Evolutionary conservation across 2,113 vertebrate species (phyloP).

Genomic region (Elephas maximus): DNA sequence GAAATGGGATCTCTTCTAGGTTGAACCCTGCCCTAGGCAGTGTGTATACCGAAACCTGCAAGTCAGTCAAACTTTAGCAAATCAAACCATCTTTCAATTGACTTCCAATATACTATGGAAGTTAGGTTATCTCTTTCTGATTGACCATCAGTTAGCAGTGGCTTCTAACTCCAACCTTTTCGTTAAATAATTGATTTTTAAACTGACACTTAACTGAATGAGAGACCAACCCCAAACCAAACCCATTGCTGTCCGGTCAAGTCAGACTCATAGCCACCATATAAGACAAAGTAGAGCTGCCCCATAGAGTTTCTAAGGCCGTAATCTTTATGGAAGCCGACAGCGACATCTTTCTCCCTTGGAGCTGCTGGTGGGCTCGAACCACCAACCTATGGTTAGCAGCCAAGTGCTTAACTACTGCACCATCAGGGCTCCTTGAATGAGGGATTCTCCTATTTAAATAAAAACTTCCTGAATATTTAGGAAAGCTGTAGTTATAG

Average conservation of each 20-base stretch:
- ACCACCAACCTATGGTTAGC: constrained; percentile 2
- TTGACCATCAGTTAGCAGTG: constrained; percentile 67
- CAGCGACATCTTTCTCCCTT: background rate
- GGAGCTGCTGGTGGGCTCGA: background rate
- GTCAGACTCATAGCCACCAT: background rate
- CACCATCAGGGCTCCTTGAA: background rate
- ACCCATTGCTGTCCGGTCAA: background rate
- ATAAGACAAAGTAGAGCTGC: background rate
- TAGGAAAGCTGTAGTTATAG: background rate
- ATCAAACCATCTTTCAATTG: constrained; percentile 39
- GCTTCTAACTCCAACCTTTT: background rate
- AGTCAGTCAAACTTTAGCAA: constrained; percentile 37
- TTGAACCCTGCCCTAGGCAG: background rate
- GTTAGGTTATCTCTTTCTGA: constrained; percentile 48
- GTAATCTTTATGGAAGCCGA: background rate
- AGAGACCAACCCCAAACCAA: background rate
- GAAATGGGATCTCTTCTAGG: background rate
- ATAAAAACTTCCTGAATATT: background rate
- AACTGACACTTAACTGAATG: background rate
- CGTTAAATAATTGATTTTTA: background rate
- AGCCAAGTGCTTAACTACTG: background rate
- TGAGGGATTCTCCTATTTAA: background rate
- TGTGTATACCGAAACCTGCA: background rate
- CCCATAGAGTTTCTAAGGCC: background rate
- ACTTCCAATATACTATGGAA: constrained; percentile 12